Percentiles rank a stretch among this genome's conserved stretches.
Evolutionary conservation across 2,888 invertebrate genomes (phyloP).

Genomic region (Polyommatus icarus): DNA sequence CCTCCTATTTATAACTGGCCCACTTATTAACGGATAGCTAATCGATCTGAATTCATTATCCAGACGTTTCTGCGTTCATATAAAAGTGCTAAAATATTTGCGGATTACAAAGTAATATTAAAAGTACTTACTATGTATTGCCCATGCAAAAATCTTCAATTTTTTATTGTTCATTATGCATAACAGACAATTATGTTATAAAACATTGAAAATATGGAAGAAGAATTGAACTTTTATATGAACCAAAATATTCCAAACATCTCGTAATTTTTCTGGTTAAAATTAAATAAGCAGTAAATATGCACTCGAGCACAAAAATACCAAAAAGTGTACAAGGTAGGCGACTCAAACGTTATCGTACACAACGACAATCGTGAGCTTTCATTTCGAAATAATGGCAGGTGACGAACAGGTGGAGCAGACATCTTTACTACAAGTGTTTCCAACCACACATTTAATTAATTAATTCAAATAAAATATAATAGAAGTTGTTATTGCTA

Average conservation of each 20-base stretch:
- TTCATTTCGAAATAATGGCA: constrained; percentile 24
- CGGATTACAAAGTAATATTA: not conserved
- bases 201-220: not conserved
- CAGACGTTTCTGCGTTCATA: not conserved
- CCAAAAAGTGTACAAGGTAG: not conserved
- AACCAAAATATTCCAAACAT: not conserved
- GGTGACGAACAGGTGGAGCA: constrained; percentile 19
- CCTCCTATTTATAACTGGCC: constrained; percentile 67
- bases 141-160: too few species aligned
- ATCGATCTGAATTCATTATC: constrained; percentile 15
- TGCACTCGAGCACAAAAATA: not conserved
- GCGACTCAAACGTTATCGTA: not conserved
- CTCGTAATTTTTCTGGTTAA: not conserved
- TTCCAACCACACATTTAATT: constrained; percentile 21
- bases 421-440: constrained; percentile 25
- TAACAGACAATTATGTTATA: not conserved
- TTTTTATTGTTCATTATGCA: too few species aligned
- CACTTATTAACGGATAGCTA: constrained; percentile 48
- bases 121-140: not conserved
- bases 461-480: constrained; percentile 2
- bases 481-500: not conserved
- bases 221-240: not conserved
- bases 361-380: constrained; percentile 19
- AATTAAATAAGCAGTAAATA: not conserved
- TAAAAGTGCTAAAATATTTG: not conserved